These are phyloP conservation scores for Lophochroa leadbeateri DNA, from an alignment of 2,113 vertebrate genomes.

Conservation along the genomic window DNA sequence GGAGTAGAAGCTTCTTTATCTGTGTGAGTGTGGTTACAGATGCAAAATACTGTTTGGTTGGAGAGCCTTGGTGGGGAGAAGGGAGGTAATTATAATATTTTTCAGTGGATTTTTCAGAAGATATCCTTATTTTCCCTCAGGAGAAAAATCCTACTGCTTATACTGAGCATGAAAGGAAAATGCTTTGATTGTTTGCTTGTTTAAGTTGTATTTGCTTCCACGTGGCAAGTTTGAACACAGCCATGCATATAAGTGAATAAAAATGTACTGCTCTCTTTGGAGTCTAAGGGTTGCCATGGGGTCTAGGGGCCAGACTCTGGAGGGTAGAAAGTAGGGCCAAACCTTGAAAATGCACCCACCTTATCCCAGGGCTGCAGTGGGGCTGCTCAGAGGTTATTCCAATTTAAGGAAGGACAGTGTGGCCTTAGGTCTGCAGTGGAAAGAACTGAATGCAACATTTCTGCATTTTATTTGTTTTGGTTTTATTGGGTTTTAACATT, in stretches of 20 bases:
- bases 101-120: not conserved
- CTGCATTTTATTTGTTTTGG: not conserved
- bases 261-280: not conserved
- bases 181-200: not conserved
- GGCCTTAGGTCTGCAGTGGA: not conserved
- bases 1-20: not conserved
- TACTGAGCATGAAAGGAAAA: not conserved
- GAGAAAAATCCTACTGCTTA: not conserved
- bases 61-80: not conserved
- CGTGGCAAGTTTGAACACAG: not conserved
- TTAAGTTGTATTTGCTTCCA: not conserved
- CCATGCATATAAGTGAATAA: fast-evolving
- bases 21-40: not conserved
- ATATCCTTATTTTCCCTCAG: not conserved
- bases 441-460: not conserved
- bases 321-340: too few relatives aligned
- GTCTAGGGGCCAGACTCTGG: not conserved
- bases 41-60: not conserved
- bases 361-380: not conserved
- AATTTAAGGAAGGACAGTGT: not conserved
- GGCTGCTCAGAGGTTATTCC: not conserved
- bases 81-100: not conserved
- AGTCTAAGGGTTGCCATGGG: not conserved
- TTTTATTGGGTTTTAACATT: not conserved
- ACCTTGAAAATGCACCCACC: not conserved